Evolutionary conservation across 92 coral and sea anemone species (phyloP).

Genomic region (Galaxea fascicularis): DNA sequence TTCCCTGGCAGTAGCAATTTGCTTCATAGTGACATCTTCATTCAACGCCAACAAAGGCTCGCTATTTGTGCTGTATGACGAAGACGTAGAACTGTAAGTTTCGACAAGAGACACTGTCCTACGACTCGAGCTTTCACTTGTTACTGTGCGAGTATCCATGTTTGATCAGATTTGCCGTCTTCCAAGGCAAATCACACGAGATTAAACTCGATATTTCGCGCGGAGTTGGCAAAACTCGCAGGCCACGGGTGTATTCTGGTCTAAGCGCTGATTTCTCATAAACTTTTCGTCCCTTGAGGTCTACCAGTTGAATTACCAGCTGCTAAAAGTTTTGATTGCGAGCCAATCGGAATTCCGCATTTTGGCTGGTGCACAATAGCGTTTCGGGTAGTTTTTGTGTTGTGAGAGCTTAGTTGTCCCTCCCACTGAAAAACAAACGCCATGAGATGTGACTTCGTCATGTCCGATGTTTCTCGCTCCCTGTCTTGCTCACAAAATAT

Average conservation of each 20-base stretch:
- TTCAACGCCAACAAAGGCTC: constrained; percentile 22
- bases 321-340: constrained; percentile 24
- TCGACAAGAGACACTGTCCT: constrained; percentile 40
- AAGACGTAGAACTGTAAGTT: constrained; percentile 37
- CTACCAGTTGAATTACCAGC: constrained; percentile 57
- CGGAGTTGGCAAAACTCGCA: not conserved
- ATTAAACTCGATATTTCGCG: not conserved
- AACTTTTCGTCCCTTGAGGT: constrained; percentile 61
- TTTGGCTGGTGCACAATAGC: constrained; percentile 22
- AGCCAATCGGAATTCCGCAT: constrained; percentile 44
- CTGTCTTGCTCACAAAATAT: constrained; percentile 34
- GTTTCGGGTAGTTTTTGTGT: constrained; percentile 57
- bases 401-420: constrained; percentile 6
- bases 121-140: constrained; percentile 19
- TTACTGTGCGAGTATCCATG: constrained; percentile 28
- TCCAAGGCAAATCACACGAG: not conserved
- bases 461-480: not conserved
- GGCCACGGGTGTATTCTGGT: constrained; percentile 6
- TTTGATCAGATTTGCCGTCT: too few species aligned
- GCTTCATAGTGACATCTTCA: constrained; percentile 86
- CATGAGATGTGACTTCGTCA: constrained; percentile 27
- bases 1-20: constrained; percentile 93
- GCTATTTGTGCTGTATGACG: constrained; percentile 27
- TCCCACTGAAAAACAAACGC: constrained; percentile 36
- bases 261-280: constrained; percentile 4